Evolutionary conservation across 2,797 vertebrate species (phyloP).

Genomic region (Sandelia bainsii): DNA sequence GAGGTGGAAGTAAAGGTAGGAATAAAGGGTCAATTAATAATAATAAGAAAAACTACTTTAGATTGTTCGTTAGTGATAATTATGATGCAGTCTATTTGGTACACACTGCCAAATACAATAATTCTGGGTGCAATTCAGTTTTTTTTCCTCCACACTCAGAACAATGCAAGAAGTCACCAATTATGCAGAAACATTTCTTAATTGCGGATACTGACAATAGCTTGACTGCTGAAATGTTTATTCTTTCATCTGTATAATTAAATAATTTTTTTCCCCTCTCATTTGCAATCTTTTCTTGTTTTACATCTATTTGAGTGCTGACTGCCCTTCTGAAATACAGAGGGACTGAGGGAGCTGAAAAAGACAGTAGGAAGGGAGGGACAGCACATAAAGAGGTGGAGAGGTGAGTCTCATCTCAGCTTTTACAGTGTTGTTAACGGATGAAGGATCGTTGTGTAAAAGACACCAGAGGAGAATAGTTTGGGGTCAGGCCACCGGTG

Average conservation of each 20-base stretch:
- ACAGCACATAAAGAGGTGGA: slow-evolving; percentile 16
- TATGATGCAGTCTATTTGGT: slow-evolving; percentile 60
- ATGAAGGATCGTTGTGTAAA: slow-evolving; percentile 40
- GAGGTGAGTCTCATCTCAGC: slow-evolving; percentile 47
- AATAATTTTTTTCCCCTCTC: slow-evolving; percentile 24
- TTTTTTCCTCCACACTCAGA: slow-evolving; percentile 47
- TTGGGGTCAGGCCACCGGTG: slow-evolving; percentile 12
- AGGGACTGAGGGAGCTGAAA: slow-evolving; percentile 8
- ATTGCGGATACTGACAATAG: slow-evolving; percentile 57
- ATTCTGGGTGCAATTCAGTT: slow-evolving; percentile 55
- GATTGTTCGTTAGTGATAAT: slow-evolving; percentile 59
- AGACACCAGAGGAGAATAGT: slow-evolving; percentile 25
- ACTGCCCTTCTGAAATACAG: slow-evolving; percentile 19
- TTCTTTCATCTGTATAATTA: slow-evolving; percentile 48
- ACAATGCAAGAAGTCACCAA: slow-evolving; percentile 62
- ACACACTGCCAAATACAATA: slow-evolving; percentile 44
- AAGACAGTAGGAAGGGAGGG: slow-evolving; percentile 6
- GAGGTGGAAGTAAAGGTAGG: not conserved
- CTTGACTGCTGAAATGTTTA: slow-evolving; percentile 59
- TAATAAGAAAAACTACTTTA: slow-evolving; percentile 25
- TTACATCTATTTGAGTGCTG: slow-evolving; percentile 25
- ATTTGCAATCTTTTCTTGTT: slow-evolving; percentile 48
- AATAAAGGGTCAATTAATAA: slow-evolving; percentile 36
- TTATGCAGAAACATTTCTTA: slow-evolving; percentile 57
- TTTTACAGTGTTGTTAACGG: slow-evolving; percentile 44